phyloP scores from a whole-genome alignment of 1,140 invertebrate species.

The Copidosoma floridanum region DNA sequence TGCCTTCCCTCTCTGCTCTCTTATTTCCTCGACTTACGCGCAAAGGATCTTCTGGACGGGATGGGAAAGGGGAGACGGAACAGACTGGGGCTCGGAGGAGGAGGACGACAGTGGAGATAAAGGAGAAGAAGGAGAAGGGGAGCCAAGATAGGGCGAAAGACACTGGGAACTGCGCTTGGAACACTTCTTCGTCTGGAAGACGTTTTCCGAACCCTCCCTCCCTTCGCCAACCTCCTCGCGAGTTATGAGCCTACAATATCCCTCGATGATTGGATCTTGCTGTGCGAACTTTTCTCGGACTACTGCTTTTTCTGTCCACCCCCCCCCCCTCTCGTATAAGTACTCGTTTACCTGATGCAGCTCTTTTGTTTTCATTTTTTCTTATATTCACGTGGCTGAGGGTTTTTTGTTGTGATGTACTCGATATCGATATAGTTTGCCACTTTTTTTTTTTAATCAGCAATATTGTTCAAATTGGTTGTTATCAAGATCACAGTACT shows the following conservation, averaged over 20 bases:
- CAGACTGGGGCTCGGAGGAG: constrained; percentile 5
- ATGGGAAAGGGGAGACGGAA: constrained; percentile 5
- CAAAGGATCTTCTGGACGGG: constrained; percentile 29
- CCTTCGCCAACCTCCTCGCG: constrained; percentile 29
- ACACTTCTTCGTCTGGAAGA: too few relatives aligned
- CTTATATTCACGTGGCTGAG: too few relatives aligned
- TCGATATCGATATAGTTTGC: too few relatives aligned
- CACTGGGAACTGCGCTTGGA: too few relatives aligned
- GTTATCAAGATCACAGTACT: too few relatives aligned
- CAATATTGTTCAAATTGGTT: too few relatives aligned
- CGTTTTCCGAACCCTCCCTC: constrained; percentile 25
- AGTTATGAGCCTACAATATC: constrained; percentile 47
- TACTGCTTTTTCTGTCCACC: constrained; percentile 1
- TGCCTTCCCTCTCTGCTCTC: not conserved
- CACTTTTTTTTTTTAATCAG: too few relatives aligned
- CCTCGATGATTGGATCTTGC: constrained; percentile 46
- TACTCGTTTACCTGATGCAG: too few relatives aligned
- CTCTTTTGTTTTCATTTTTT: too few relatives aligned
- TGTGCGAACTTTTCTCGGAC: constrained; percentile 31
- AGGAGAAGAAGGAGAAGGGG: constrained; percentile 21
- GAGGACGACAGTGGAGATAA: constrained; percentile 26
- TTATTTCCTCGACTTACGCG: not conserved
- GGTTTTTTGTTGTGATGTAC: too few relatives aligned
- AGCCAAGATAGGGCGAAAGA: constrained; percentile 28
- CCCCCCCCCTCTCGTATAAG: constrained; percentile 7